Conservation (phyloP, 2,113 vertebrate genomes). For the Chionomys nivalis region DNA sequence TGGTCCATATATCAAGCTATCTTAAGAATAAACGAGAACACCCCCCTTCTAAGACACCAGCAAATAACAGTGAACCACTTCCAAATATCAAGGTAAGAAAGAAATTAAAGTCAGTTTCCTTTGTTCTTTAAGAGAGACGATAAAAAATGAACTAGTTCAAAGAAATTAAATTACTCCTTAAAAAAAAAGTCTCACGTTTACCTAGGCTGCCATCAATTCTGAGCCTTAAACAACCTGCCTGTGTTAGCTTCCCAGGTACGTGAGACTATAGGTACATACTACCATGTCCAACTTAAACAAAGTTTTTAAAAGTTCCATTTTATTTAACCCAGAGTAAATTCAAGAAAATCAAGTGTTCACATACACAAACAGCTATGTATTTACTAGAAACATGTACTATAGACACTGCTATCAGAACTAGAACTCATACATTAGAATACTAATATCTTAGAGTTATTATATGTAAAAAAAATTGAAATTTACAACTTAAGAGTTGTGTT, state of each 20-base stretch:
- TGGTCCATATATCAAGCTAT: background rate
- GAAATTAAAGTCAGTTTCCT: conserved; percentile 45
- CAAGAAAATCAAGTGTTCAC: conserved; percentile 11
- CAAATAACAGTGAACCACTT: conserved; percentile 40
- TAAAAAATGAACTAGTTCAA: background rate
- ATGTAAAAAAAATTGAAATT: conserved; percentile 43
- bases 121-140: conserved; percentile 37
- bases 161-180: conserved; percentile 25
- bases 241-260: background rate
- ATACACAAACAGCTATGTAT: background rate
- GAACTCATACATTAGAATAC: conserved; percentile 18
- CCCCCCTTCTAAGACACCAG: background rate
- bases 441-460: conserved; percentile 47
- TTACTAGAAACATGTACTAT: background rate
- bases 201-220: background rate
- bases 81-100: conserved; percentile 32
- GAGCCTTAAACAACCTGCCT: background rate
- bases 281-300: background rate
- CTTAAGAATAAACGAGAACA: background rate
- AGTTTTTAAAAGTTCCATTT: background rate
- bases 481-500: background rate
- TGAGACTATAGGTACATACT: background rate
- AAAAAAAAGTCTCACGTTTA: background rate
- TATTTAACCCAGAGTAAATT: background rate
- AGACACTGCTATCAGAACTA: conserved; percentile 4